Conservation (phyloP, 2,888 invertebrate genomes). For the Tiliacea aurago region DNA sequence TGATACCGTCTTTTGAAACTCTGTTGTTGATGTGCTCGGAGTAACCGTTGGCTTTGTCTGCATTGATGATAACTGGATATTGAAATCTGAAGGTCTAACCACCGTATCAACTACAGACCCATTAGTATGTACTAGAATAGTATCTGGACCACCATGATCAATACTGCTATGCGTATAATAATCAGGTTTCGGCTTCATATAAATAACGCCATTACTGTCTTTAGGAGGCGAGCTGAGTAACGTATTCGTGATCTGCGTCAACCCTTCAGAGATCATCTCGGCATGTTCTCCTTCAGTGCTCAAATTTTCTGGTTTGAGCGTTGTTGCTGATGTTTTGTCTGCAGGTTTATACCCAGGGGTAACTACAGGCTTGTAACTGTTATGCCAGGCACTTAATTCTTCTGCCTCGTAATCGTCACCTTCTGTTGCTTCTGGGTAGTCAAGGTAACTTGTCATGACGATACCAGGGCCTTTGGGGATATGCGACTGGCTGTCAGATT, state of each 20-base stretch:
- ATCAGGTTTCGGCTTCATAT: constrained; percentile 80
- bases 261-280: constrained; percentile 90
- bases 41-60: constrained; percentile 86
- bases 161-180: constrained; percentile 90
- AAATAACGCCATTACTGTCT: constrained; percentile 80
- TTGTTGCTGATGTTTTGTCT: constrained; percentile 71
- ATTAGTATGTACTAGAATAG: constrained; percentile 91
- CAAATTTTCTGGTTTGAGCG: constrained; percentile 74
- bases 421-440: constrained; percentile 84
- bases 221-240: constrained; percentile 86
- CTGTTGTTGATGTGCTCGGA: constrained; percentile 77
- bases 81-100: constrained; percentile 88
- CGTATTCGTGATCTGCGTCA: constrained; percentile 90
- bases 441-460: constrained; percentile 87
- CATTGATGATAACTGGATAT: constrained; percentile 86
- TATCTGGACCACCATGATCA: constrained; percentile 91
- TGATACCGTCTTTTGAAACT: constrained; percentile 79
- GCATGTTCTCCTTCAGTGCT: constrained; percentile 81
- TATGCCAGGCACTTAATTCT: constrained; percentile 84
- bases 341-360: constrained; percentile 86
- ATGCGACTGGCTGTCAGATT: constrained; percentile 86
- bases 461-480: constrained; percentile 88
- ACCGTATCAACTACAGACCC: constrained; percentile 90
- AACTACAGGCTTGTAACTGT: constrained; percentile 86
- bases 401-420: constrained; percentile 84